phyloP scores from a whole-genome alignment of 2,113 vertebrate species.

The Cariama cristata region DNA sequence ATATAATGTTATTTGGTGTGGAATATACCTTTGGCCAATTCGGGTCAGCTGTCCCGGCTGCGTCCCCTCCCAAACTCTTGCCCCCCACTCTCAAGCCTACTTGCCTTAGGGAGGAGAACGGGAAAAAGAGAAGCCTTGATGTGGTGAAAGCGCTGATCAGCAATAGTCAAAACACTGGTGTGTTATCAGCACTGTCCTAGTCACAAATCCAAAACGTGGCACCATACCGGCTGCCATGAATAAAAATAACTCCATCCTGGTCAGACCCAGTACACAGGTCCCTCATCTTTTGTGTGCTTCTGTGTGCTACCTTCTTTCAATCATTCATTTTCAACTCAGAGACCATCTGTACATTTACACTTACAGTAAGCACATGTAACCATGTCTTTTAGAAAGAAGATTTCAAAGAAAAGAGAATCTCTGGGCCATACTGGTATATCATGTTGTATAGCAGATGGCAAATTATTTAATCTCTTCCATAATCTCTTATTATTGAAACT shows the following conservation, averaged over 20 bases:
- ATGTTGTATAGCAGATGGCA: not conserved
- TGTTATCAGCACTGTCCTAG: not conserved
- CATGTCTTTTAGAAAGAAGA: not conserved
- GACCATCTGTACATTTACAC: not conserved
- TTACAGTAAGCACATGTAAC: not conserved
- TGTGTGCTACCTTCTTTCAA: not conserved
- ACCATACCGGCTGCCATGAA: not conserved
- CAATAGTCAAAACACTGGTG: not conserved
- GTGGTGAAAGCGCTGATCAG: not conserved
- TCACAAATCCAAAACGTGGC: not conserved
- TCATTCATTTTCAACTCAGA: not conserved
- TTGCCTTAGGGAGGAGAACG: not conserved
- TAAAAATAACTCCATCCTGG: not conserved
- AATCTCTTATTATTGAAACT: not conserved
- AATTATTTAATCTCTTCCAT: slow-evolving; percentile 1
- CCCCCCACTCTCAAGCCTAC: not conserved
- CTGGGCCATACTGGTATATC: not conserved
- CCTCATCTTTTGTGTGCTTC: not conserved
- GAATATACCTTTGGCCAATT: not conserved
- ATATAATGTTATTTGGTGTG: not conserved
- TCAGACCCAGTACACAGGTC: not conserved
- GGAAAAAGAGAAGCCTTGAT: not conserved
- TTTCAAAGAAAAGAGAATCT: not conserved
- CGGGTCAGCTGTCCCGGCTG: no score
- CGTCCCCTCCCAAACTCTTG: not conserved